Evolutionary conservation across 2,797 vertebrate genomes (phyloP), one percentile per base, ranked within the genome.

Genomic region (Sebastes iracundus): DNA sequence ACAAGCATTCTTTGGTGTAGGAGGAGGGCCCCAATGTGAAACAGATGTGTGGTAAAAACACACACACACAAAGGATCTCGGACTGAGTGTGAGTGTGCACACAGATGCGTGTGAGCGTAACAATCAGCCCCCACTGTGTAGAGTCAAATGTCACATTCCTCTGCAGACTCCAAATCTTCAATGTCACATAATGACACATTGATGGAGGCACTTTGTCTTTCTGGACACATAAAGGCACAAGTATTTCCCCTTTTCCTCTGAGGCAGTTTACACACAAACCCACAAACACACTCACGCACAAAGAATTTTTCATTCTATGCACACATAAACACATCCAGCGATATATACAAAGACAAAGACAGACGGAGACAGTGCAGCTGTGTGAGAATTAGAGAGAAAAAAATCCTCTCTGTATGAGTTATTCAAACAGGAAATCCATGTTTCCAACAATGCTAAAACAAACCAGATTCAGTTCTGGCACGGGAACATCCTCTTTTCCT

Each of bases 91-190:
- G 55, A 27, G 23, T 53, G 70, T 4, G 0, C 27, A 61, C 27
- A 58, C 28, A 62, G 61, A 59, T 85, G 75, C 0, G 52, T 64
- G 82, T 69, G 74, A 53, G 74, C 38, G 79, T 38, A 90, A 94
- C 89, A 92, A 91, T 91, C 87, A 59, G 83, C 60, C 73, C 69
- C 42, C 85, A 87, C 88, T 92, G 70, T 71, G 79, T 5, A 33
- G 89, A 89, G 87, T 93, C 93, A 92, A 93, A 95, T 92, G 92
- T 90, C 93, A 91, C 87, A 94, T 94, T 94, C 90, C 83, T 90
- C 38, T 69, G 13, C 69, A 79, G 75, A 74, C 64, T 38, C 71
- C 80, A 55, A 22, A 77, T 81, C 71, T 83, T 84, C 80, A 70
- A 0, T 80, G 73, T 63, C 73, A n/a, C 72, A 79, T 52, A 77